Conservation (phyloP, 2,888 invertebrate species). For the Rhingia rostrata region DNA sequence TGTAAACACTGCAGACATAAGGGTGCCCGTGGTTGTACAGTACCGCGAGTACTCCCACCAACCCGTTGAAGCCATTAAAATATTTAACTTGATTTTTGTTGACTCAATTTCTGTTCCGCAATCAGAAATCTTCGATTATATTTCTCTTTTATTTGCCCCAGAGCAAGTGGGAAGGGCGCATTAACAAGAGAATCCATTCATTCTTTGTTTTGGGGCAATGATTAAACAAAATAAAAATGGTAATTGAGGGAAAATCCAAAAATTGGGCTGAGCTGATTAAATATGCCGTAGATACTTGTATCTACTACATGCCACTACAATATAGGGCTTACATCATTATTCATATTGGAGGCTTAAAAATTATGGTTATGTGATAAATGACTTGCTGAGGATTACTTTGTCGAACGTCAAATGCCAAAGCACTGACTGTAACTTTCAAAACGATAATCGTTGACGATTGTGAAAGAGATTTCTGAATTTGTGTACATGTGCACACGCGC, state of each 20-base stretch:
- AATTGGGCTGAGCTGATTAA: slow-evolving; percentile 27
- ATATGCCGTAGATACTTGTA: background rate
- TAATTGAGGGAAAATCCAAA: slow-evolving; percentile 30
- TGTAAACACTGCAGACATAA: slow-evolving; percentile 9
- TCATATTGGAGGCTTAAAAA: too few relatives aligned
- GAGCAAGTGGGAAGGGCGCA: background rate
- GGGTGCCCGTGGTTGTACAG: background rate
- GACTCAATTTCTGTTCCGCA: background rate
- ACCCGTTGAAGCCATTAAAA: slow-evolving; percentile 45
- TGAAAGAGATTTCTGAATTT: too few relatives aligned
- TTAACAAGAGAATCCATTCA: slow-evolving; percentile 28
- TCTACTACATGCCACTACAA: too few relatives aligned
- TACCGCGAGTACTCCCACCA: background rate
- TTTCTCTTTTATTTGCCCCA: background rate
- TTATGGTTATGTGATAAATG: too few relatives aligned
- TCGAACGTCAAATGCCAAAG: too few relatives aligned
- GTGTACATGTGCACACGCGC: too few relatives aligned
- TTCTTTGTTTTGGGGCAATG: slow-evolving; percentile 20
- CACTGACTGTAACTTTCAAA: too few relatives aligned
- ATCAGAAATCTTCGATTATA: slow-evolving; percentile 13
- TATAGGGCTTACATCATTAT: too few relatives aligned
- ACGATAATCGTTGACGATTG: too few relatives aligned
- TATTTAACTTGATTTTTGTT: slow-evolving; percentile 30
- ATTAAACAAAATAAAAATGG: too few relatives aligned
- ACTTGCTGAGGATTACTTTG: too few relatives aligned